These are phyloP conservation scores for Papilio xuthus DNA, from an alignment of 1,140 invertebrate species.

Conservation along the genomic window DNA sequence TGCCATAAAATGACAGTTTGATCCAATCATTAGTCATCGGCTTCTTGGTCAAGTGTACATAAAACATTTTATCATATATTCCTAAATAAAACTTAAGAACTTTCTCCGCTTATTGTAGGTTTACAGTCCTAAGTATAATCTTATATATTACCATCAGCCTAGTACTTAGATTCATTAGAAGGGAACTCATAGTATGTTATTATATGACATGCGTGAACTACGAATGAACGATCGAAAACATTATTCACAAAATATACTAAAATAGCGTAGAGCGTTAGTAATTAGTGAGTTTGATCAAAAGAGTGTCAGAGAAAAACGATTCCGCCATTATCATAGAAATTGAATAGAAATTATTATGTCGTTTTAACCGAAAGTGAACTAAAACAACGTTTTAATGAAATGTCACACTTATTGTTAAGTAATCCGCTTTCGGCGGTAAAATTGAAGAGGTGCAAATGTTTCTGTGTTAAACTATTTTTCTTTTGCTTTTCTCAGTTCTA, in stretches of 20 bases:
- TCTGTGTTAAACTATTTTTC: background rate
- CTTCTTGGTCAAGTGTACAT: too few relatives aligned
- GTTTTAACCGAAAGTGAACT: background rate
- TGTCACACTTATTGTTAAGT: background rate
- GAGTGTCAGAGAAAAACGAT: background rate
- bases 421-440: background rate
- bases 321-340: background rate
- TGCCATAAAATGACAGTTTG: background rate
- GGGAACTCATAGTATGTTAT: background rate
- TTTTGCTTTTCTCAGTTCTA: background rate
- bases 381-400: background rate
- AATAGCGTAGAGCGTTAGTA: background rate
- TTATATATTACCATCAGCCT: too few relatives aligned
- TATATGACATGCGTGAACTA: background rate
- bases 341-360: background rate
- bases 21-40: background rate
- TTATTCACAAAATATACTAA: background rate
- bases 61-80: too few relatives aligned
- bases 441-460: background rate
- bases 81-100: too few relatives aligned
- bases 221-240: background rate
- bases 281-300: background rate
- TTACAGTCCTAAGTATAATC: too few relatives aligned
- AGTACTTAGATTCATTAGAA: background rate
- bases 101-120: too few relatives aligned